These are phyloP conservation scores for Pitta sordida DNA, from an alignment of 2,113 vertebrate species.

Conservation along the genomic window DNA sequence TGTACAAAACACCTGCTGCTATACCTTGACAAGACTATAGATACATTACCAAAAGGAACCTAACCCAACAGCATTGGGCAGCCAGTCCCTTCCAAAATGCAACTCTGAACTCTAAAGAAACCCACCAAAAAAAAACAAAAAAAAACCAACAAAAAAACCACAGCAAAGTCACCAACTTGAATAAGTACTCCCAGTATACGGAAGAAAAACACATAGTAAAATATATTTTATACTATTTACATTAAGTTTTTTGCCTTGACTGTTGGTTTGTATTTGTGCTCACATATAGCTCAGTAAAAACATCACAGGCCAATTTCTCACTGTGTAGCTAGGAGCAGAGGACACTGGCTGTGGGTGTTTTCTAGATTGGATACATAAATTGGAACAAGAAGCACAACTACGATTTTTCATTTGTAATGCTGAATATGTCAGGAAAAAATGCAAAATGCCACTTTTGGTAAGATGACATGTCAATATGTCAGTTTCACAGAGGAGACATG, in stretches of 20 bases:
- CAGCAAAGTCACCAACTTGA: not conserved
- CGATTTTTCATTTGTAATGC: not conserved
- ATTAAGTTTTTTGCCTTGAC: not conserved
- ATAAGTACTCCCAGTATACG: not conserved
- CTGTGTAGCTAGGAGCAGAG: not conserved
- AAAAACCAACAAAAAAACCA: not conserved
- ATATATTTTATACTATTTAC: not conserved
- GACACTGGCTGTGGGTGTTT: not conserved
- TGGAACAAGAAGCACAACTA: not conserved
- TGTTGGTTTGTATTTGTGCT: not conserved
- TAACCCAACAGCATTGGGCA: not conserved
- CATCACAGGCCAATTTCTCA: not conserved
- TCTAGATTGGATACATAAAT: not conserved
- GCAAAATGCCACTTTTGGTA: not conserved
- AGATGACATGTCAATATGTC: not conserved
- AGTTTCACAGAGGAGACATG: not conserved
- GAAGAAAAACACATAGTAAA: not conserved
- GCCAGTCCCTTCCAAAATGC: not conserved
- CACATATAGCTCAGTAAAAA: not conserved
- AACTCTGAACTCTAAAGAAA: no score
- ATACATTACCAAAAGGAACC: not conserved
- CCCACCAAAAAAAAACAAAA: not conserved
- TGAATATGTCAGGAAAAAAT: not conserved
- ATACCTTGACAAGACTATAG: not conserved
- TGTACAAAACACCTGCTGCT: not conserved